These are phyloP conservation scores for Temnothorax ravouxi DNA, from an alignment of 2,888 invertebrate species.

Conservation along the genomic window DNA sequence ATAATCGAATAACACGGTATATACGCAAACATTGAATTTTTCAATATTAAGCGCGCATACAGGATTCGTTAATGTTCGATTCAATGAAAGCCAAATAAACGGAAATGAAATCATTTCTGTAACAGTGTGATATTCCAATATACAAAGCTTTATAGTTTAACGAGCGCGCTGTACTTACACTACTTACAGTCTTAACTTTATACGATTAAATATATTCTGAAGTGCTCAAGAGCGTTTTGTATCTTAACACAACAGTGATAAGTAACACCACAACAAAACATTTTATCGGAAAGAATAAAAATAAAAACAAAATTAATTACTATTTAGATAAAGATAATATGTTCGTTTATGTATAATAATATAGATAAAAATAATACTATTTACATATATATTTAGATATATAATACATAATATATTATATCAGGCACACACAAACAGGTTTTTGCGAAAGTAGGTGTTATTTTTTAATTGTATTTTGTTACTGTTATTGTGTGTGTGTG, in stretches of 20 bases:
- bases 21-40: neutral
- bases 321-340: neutral
- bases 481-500: conserved; percentile 22
- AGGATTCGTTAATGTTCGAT: neutral
- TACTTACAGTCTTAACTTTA: neutral
- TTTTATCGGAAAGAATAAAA: neutral
- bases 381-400: neutral
- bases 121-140: neutral
- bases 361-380: no score
- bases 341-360: neutral
- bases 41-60: neutral
- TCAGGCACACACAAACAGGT: neutral
- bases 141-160: neutral
- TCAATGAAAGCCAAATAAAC: neutral
- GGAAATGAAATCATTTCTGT: neutral
- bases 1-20: neutral
- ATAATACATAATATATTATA: neutral
- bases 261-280: neutral
- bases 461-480: neutral
- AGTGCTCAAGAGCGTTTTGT: neutral
- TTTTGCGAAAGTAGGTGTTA: neutral
- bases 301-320: neutral
- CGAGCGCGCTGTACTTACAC: neutral
- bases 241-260: neutral
- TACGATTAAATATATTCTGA: neutral